Evolutionary conservation across 2,888 invertebrate species (phyloP).

Genomic region (Notocelia uddmanniana): DNA sequence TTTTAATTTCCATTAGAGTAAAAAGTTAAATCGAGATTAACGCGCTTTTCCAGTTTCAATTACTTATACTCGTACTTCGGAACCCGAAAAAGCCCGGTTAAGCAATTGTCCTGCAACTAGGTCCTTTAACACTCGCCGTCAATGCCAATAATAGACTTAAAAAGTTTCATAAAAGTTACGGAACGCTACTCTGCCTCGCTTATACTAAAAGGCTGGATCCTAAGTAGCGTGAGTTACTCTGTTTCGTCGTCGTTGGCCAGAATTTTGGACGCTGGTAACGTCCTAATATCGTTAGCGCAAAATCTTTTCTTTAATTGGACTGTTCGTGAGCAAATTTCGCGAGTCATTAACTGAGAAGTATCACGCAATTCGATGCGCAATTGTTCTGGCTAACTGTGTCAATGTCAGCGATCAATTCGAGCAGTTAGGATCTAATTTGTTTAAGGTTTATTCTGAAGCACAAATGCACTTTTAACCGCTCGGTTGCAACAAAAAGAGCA

Average conservation of each 20-base stretch:
- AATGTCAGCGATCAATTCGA: background rate
- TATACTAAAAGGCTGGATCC: background rate
- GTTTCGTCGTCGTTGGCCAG: background rate
- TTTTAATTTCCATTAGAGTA: background rate
- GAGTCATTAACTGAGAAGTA: constrained; percentile 27
- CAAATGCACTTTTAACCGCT: background rate
- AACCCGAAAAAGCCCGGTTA: background rate
- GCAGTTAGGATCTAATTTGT: constrained; percentile 3
- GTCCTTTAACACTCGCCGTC: background rate
- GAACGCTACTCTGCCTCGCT: background rate
- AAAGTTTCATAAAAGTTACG: constrained; percentile 11
- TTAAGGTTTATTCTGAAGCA: constrained; percentile 2
- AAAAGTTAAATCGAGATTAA: background rate
- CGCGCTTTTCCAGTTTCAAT: background rate
- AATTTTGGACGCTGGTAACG: background rate
- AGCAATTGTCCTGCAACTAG: constrained; percentile 12
- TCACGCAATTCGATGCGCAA: constrained; percentile 21
- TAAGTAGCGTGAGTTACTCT: background rate
- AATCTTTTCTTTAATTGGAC: constrained; percentile 30
- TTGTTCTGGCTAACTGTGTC: constrained; percentile 1
- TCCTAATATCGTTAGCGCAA: constrained; percentile 8
- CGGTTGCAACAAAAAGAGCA: background rate
- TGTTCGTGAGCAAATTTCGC: constrained; percentile 7
- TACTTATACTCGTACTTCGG: background rate
- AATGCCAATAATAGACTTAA: constrained; percentile 12